Percentiles rank a stretch among this genome's conserved stretches.
Evolutionary conservation across 1,140 invertebrate species (phyloP).

Genomic region (Megalonaias nervosa): DNA sequence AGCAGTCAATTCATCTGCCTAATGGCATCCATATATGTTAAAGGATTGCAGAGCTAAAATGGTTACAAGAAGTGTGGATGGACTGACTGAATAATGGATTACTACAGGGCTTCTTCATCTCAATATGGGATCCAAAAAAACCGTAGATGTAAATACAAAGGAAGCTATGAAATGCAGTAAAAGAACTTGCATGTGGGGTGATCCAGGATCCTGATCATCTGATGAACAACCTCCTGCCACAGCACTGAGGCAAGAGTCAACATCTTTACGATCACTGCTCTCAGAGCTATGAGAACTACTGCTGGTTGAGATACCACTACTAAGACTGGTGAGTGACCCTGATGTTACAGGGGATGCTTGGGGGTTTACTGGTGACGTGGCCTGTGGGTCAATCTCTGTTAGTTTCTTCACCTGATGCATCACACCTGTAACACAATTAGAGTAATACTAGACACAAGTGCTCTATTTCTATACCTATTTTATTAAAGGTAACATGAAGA

Average conservation of each 20-base stretch:
- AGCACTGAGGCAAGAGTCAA: constrained; percentile 12
- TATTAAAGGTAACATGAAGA: no score
- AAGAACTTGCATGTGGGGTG: constrained; percentile 72
- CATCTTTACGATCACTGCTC: constrained; percentile 32
- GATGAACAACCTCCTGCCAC: constrained; percentile 33
- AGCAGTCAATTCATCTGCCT: no score
- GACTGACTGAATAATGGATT: no score
- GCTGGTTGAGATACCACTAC: constrained; percentile 49
- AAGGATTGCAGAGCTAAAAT: no score
- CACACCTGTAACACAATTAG: constrained; percentile 76
- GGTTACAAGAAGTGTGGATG: no score
- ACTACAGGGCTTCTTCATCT: no score
- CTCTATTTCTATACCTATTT: no score
- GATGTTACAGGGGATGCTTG: constrained; percentile 23
- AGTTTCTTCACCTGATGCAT: constrained; percentile 84
- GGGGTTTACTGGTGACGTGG: constrained; percentile 42
- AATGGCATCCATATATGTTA: no score
- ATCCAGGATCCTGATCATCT: constrained; percentile 66
- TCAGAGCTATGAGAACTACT: constrained; percentile 44
- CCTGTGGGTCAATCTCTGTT: constrained; percentile 72
- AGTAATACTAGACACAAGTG: no score
- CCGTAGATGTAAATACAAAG: no score
- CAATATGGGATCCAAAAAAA: no score
- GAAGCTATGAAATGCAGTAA: no score
- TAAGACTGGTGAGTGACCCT: constrained; percentile 42